A percentile compares a stretch with the other conserved stretches of the same genome.
Evolutionary conservation across 2,113 vertebrate genomes (phyloP).

Genomic region (Chaenocephalus aceratus): DNA sequence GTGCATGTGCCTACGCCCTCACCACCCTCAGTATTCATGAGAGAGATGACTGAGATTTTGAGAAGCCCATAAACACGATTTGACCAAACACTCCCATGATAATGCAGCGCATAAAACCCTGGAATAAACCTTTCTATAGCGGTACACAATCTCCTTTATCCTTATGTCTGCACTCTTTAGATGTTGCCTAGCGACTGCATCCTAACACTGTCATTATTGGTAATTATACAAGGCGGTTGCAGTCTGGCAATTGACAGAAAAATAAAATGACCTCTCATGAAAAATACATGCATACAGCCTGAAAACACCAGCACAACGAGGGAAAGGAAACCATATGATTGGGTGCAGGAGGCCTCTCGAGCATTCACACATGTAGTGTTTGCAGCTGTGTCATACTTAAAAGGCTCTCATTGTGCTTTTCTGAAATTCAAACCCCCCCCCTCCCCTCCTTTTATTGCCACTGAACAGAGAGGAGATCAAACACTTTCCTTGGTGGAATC

Average conservation of each 20-base stretch:
- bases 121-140: slow-evolving; percentile 18
- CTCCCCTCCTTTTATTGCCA: slow-evolving; percentile 21
- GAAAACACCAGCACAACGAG: slow-evolving; percentile 29
- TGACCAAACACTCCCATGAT: neutral
- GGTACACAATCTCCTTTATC: neutral
- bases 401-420: slow-evolving; percentile 57
- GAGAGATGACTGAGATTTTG: neutral
- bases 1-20: neutral
- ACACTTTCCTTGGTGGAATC: slow-evolving; percentile 39
- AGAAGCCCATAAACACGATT: neutral
- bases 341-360: slow-evolving; percentile 19
- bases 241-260: slow-evolving; percentile 36
- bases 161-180: neutral
- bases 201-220: slow-evolving; percentile 24
- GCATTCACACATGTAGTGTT: slow-evolving; percentile 1
- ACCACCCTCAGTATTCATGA: neutral
- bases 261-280: slow-evolving; percentile 62
- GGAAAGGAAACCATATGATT: slow-evolving; percentile 28
- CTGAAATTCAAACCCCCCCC: slow-evolving; percentile 19
- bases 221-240: slow-evolving; percentile 37
- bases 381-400: slow-evolving; percentile 65
- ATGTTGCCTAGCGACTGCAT: slow-evolving; percentile 23
- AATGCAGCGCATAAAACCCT: neutral
- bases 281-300: slow-evolving; percentile 51
- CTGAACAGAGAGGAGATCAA: slow-evolving; percentile 49